Percentiles rank a stretch among this genome's conserved stretches.
Conservation (phyloP, 1,140 invertebrate genomes). For the Leptestheria dahalacensis region DNA sequence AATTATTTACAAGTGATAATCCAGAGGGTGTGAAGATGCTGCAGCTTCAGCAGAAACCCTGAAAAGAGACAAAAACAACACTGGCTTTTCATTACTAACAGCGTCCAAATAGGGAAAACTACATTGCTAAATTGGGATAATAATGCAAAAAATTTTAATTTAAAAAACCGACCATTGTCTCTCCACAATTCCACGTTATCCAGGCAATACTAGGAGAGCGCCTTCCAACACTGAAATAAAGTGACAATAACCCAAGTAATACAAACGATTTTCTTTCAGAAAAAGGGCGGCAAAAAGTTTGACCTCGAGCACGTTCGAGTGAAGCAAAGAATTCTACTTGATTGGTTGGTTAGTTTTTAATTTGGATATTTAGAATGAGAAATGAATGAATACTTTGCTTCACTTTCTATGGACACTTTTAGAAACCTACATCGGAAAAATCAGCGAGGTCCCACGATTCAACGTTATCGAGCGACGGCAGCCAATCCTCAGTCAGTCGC, state of each 20-base stretch:
- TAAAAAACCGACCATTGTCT: not conserved
- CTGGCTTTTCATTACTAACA: not conserved
- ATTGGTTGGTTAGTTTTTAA: no score
- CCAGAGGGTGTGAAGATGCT: no score
- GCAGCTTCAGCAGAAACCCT: not conserved
- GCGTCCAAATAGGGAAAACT: no score
- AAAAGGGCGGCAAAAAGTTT: not conserved
- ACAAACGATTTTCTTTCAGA: slow-evolving; percentile 3
- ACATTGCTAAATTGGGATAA: no score
- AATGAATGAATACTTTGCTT: no score
- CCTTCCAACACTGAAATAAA: no score
- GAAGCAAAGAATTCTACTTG: slow-evolving; percentile 4
- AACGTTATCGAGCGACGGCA: not conserved
- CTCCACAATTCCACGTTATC: no score
- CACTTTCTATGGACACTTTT: no score
- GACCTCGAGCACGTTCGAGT: not conserved
- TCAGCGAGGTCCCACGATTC: not conserved
- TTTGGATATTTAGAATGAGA: no score
- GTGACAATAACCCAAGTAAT: not conserved
- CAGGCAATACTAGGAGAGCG: no score
- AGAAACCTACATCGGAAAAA: no score
- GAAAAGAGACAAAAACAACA: not conserved
- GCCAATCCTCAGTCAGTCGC: not conserved
- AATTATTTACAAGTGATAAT: no score
- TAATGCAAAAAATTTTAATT: not conserved